Conservation (phyloP, 1,140 invertebrate species). For the Caenorhabditis tropicalis region DNA sequence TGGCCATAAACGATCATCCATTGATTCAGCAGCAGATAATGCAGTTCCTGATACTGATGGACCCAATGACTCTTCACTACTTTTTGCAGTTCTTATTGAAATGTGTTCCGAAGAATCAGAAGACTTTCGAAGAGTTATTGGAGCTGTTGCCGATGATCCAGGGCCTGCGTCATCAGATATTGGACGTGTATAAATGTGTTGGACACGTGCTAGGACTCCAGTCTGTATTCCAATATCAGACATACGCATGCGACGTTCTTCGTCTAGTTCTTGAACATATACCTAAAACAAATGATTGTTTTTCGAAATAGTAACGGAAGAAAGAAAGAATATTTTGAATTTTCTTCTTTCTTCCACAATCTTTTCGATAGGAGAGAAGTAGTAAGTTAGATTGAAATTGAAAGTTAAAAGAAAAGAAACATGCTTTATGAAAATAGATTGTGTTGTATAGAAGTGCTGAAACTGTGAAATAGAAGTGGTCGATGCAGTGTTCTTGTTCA, state of each 20-base stretch:
- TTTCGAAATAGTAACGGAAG: background rate
- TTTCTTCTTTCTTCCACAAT: no score
- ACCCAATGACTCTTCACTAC: slow-evolving; percentile 18
- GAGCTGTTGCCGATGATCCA: background rate
- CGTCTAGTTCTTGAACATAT: slow-evolving; percentile 53
- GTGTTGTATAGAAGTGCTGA: background rate
- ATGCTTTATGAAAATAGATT: background rate
- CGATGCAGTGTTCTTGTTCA: background rate
- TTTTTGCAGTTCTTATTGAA: background rate
- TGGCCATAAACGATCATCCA: slow-evolving; percentile 28
- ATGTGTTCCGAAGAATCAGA: background rate
- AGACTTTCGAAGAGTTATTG: slow-evolving; percentile 24
- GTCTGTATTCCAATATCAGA: slow-evolving; percentile 61
- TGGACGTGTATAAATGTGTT: slow-evolving; percentile 56
- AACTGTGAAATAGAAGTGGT: slow-evolving; percentile 31
- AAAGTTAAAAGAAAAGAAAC: background rate
- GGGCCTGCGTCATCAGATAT: background rate
- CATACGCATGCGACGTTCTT: slow-evolving; percentile 57
- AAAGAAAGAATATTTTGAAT: no score
- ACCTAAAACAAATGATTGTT: slow-evolving; percentile 42
- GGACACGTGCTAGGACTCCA: slow-evolving; percentile 59
- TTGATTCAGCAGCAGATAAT: background rate
- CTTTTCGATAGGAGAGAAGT: background rate
- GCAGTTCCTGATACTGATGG: background rate
- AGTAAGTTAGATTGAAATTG: background rate